Conservation (phyloP, 2,797 vertebrate species). For the Acipenser ruthenus region DNA sequence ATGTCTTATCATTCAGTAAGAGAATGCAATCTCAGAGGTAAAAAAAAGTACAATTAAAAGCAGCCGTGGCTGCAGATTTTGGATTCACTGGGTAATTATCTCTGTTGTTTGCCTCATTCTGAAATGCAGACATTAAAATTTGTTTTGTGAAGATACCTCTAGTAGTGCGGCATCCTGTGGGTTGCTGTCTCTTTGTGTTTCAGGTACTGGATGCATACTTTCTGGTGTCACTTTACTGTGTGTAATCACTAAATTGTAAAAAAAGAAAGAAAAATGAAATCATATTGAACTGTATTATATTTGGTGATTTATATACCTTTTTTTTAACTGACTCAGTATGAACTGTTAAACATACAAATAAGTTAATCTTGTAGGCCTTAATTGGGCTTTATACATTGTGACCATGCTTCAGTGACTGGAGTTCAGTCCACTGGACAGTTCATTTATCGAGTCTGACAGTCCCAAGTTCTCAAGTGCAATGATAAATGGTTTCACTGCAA, state of each 20-base stretch:
- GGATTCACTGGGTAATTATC: background rate
- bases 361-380: background rate
- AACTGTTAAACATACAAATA: background rate
- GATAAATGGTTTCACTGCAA: constrained; percentile 14
- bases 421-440: constrained; percentile 7
- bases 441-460: constrained; percentile 16
- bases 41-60: background rate
- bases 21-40: background rate
- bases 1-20: background rate
- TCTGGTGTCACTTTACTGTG: no score
- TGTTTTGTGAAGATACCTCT: no score
- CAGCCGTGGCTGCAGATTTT: background rate
- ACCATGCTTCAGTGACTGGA: constrained; percentile 6
- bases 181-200: no score
- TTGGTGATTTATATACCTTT: no score
- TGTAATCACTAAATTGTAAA: no score
- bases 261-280: no score
- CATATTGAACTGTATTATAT: no score
- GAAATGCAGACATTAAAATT: background rate
- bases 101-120: background rate
- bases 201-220: no score
- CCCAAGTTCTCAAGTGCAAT: constrained; percentile 1
- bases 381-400: background rate
- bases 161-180: no score
- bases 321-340: no score